Percentiles rank a stretch among this genome's conserved stretches.
These are phyloP conservation scores for Gallirallus australis DNA, from an alignment of 2,797 vertebrate genomes.

Conservation along the genomic window DNA sequence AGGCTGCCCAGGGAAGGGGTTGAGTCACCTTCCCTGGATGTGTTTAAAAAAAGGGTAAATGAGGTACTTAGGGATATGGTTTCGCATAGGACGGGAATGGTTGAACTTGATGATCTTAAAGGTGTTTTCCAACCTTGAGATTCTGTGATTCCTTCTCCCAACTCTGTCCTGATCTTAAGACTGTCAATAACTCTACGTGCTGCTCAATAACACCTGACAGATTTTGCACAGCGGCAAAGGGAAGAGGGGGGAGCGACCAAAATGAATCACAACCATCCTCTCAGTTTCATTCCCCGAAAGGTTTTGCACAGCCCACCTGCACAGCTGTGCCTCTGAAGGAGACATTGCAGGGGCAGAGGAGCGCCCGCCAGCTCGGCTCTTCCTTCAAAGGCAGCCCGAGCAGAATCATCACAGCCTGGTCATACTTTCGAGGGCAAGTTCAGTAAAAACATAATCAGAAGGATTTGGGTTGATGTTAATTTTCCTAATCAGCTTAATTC, in stretches of 20 bases:
- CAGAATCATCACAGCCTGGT: not conserved
- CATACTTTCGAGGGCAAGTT: not conserved
- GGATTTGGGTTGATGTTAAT: not conserved
- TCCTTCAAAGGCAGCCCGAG: not conserved
- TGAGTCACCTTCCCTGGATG: too few species aligned
- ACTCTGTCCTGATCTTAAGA: not conserved
- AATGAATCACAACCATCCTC: not conserved
- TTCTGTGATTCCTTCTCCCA: not conserved
- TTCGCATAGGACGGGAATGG: too few species aligned
- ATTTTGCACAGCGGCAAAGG: not conserved
- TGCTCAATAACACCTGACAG: not conserved
- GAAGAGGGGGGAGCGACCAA: not conserved
- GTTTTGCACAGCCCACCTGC: not conserved
- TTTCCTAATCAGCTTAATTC: conserved; percentile 35
- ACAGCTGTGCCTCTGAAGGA: not conserved
- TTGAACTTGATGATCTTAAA: too few species aligned
- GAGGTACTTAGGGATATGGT: too few species aligned
- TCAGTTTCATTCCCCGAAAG: not conserved
- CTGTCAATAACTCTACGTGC: too few species aligned
- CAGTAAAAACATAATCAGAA: not conserved
- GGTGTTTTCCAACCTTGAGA: too few species aligned
- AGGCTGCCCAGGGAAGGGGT: too few species aligned
- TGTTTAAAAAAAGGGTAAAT: too few species aligned
- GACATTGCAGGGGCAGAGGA: not conserved
- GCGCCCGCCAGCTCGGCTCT: not conserved